Base-by-base conservation (phyloP, 2,888 invertebrate species). In the Orthosia incerta region DNA sequence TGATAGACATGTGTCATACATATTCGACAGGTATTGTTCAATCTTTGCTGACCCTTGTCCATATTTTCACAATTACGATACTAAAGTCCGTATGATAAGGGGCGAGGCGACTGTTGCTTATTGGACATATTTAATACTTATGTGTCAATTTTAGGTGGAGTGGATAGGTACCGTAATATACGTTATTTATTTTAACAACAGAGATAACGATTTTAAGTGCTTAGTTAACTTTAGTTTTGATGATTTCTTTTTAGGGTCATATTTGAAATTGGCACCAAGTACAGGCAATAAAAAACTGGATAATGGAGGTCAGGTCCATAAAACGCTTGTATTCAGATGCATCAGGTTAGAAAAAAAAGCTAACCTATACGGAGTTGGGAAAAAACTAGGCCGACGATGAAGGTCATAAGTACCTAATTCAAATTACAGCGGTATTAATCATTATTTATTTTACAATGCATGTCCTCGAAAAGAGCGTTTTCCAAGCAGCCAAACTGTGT, bases 81-180 rank as follows among this genome's bases (percentile, higher is more conserved):
- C 15, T 20, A 69, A 74, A 69, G 18, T n/a, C 46, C 13, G 31
- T 67, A 3, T 77, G 70, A 68, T 48, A 59, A 26, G 46, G 51
- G 74, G 16, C 46, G 16, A 77, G 12, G 18, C 26, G 13, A 23
- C 57, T 11, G 13, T 53, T 16, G 11, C 57, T 59, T 74, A 59
- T 48, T 23, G 46, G 16, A 76, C 57, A 51, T 11, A 2, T 59
- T 59, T 18, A 31, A 16, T 45, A 46, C 18, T 15, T 13, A 46
- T 51, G 16, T 45, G 11, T 13, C 13, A 31, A 53, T 46, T 50
- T 45, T 18, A 65, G 26, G 4, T n/a, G 15, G 11, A n/a, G n/a
- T 50, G 16, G 4, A 51, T 13, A 31, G 1, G 16, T n/a, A 31
- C 31, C 31, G 7, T 31, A 3, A 57, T 45, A 31, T 23, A 4